Percentiles rank a stretch among this genome's conserved stretches.
phyloP scores from a whole-genome alignment of 2,113 vertebrate genomes.

The Pheucticus melanocephalus region DNA sequence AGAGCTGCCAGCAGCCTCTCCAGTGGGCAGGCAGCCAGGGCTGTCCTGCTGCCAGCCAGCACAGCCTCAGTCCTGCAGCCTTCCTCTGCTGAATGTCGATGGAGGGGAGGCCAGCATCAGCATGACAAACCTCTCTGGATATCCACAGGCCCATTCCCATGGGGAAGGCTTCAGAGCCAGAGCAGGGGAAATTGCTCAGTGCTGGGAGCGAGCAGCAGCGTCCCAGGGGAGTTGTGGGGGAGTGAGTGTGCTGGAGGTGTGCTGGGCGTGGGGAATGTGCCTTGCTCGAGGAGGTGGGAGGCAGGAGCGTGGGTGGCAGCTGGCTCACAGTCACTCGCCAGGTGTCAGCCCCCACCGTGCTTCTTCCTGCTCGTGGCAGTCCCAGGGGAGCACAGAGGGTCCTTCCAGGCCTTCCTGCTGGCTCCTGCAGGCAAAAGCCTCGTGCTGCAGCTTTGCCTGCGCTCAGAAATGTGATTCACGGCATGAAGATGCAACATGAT shows the following conservation, averaged over 20 bases:
- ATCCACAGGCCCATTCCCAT: background rate
- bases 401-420: background rate
- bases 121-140: background rate
- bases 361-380: background rate
- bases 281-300: background rate
- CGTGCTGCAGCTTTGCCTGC: background rate
- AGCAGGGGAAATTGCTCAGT: background rate
- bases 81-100: background rate
- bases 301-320: background rate
- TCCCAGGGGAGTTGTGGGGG: background rate
- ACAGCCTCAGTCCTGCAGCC: background rate
- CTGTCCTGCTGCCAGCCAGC: background rate
- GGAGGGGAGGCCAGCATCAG: background rate
- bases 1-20: slow-evolving; percentile 46
- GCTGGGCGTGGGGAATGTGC: background rate
- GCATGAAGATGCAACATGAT: slow-evolving; percentile 70
- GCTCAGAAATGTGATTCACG: slow-evolving; percentile 62
- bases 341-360: background rate
- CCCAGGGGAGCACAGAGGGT: background rate
- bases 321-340: background rate
- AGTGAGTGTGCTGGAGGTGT: background rate
- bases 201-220: background rate
- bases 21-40: slow-evolving; percentile 44
- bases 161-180: background rate
- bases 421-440: background rate